These are phyloP conservation scores for Neosilurus hyrtlii DNA, from an alignment of 2,797 vertebrate genomes.

Conservation along the genomic window DNA sequence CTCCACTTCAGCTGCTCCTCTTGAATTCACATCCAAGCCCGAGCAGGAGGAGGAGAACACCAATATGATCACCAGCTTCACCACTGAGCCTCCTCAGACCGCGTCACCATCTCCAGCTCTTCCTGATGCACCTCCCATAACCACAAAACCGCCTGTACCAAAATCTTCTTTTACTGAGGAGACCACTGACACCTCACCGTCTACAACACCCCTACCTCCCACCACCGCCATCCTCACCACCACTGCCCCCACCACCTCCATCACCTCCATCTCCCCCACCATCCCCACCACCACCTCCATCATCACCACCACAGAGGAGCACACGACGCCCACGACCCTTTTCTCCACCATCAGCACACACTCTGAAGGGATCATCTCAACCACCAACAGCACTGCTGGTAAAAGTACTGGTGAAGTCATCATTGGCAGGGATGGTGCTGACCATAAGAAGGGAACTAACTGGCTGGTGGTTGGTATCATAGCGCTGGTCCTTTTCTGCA, in stretches of 20 bases:
- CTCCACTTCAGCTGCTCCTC: background rate
- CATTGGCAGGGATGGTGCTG: fast-evolving
- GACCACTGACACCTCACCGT: no score
- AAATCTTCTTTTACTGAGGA: background rate
- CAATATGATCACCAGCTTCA: background rate
- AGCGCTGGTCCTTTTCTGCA: background rate
- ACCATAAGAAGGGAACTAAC: background rate
- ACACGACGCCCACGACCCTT: background rate
- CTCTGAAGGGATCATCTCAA: background rate
- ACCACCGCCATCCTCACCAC: background rate
- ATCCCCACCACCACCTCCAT: no score
- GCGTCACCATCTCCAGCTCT: background rate
- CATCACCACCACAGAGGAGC: background rate
- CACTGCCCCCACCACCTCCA: background rate
- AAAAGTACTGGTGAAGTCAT: no score
- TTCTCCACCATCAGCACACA: no score
- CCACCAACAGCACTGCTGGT: background rate
- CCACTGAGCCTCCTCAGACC: background rate
- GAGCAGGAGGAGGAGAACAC: background rate
- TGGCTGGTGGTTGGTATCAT: constrained; percentile 21
- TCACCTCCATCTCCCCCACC: no score
- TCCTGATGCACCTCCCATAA: background rate
- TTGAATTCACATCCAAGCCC: background rate
- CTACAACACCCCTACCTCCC: background rate
- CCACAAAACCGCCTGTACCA: background rate